Conservation (phyloP, 1,140 invertebrate genomes). For the Hylaeus volcanicus region DNA sequence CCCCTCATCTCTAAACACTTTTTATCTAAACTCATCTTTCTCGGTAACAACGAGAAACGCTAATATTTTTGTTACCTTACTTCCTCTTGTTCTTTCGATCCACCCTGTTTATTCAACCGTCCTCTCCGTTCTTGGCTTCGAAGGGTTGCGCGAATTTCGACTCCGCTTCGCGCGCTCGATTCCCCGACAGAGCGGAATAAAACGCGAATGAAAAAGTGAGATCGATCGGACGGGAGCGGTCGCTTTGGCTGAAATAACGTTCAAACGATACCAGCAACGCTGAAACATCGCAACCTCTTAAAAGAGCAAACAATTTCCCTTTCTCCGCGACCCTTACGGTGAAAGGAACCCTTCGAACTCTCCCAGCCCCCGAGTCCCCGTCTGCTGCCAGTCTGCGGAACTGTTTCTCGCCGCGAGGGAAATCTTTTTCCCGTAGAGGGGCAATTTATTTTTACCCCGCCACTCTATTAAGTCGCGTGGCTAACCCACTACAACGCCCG, state of each 20-base stretch:
- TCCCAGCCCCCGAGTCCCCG: background rate
- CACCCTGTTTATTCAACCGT: background rate
- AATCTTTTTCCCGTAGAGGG: conserved; percentile 29
- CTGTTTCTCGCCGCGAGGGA: conserved; percentile 33
- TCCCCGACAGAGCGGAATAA: background rate
- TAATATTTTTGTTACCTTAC: no score
- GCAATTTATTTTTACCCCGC: conserved; percentile 43
- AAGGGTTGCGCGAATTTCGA: background rate
- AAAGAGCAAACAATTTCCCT: conserved; percentile 40
- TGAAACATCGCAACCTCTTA: conserved; percentile 33
- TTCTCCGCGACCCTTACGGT: background rate
- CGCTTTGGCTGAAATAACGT: conserved; percentile 22
- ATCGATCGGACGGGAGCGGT: background rate
- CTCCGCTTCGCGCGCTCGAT: background rate
- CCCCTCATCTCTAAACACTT: no score
- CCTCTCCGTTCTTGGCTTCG: background rate
- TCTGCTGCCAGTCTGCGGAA: conserved; percentile 30
- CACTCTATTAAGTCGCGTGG: conserved; percentile 26
- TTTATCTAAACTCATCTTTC: no score
- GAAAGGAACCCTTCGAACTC: conserved; percentile 6
- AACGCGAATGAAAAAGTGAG: background rate
- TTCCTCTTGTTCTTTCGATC: background rate
- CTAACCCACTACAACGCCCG: background rate
- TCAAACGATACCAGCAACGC: background rate
- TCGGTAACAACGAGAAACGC: no score